Conservation (phyloP, 1,140 invertebrate genomes). For the Lepidurus packardi region DNA sequence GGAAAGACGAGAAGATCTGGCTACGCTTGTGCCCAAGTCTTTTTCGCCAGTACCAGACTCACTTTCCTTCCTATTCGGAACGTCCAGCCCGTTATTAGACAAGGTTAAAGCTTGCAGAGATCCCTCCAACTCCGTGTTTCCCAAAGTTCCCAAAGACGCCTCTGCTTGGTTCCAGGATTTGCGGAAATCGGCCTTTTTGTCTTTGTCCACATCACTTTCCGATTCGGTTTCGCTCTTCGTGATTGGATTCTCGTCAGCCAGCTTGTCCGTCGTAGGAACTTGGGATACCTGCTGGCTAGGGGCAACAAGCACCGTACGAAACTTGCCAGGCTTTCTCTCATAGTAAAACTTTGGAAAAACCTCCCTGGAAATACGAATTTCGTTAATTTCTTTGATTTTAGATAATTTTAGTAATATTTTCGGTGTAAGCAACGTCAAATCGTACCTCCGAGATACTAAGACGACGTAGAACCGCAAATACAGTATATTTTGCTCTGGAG, state of each 20-base stretch:
- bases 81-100: background rate
- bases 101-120: background rate
- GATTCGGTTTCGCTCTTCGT: background rate
- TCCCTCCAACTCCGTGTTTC: background rate
- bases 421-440: too few species aligned
- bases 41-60: background rate
- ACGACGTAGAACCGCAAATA: conserved; percentile 67
- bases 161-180: conserved; percentile 2
- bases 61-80: background rate
- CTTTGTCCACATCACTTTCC: conserved; percentile 5
- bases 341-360: conserved; percentile 62
- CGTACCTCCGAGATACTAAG: conserved; percentile 57
- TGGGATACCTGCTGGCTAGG: background rate
- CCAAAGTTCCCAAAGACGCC: background rate
- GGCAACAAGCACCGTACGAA: conserved; percentile 54
- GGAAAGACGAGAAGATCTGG: background rate
- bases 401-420: background rate
- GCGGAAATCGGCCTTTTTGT: conserved; percentile 13
- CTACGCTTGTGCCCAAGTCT: conserved; percentile 17
- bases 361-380: conserved; percentile 48
- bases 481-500: conserved; percentile 47
- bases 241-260: background rate
- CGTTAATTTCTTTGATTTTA: background rate
- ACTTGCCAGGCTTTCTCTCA: conserved; percentile 59
- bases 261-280: background rate